Evolutionary conservation across 2,113 vertebrate genomes (phyloP).

Genomic region (Terrapene triunguis): DNA sequence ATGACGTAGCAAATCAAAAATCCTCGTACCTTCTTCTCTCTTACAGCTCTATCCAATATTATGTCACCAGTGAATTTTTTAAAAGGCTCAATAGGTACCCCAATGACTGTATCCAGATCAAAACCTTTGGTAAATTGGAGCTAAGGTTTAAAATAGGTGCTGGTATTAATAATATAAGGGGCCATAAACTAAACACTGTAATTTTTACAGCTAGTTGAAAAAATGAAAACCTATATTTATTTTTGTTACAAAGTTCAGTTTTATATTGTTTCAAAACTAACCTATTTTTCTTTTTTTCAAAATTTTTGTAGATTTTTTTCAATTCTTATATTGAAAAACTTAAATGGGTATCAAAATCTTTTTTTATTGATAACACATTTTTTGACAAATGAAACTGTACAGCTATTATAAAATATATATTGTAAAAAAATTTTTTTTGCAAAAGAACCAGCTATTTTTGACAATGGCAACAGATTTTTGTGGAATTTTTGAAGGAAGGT

Average conservation of each 20-base stretch:
- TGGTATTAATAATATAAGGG: background rate
- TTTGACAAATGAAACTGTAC: background rate
- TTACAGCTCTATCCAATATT: background rate
- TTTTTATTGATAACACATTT: background rate
- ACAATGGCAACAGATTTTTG: background rate
- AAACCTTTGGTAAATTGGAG: background rate
- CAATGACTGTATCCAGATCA: background rate
- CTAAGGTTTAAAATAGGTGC: background rate
- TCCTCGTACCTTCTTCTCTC: background rate
- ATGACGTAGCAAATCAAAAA: background rate
- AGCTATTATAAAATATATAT: background rate
- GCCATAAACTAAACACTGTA: background rate
- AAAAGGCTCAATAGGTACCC: background rate
- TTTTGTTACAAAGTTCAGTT: background rate
- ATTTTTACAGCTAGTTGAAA: background rate
- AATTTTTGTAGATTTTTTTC: background rate
- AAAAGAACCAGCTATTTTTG: background rate
- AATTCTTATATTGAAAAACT: background rate
- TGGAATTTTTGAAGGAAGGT: background rate
- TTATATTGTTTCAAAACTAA: background rate
- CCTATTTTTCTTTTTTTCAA: background rate
- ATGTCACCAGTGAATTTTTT: background rate
- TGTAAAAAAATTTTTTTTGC: background rate
- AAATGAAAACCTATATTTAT: background rate
- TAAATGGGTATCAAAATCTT: background rate